Evolutionary conservation across 2,888 invertebrate genomes (phyloP).

Genomic region (Machimus atricapillus): DNA sequence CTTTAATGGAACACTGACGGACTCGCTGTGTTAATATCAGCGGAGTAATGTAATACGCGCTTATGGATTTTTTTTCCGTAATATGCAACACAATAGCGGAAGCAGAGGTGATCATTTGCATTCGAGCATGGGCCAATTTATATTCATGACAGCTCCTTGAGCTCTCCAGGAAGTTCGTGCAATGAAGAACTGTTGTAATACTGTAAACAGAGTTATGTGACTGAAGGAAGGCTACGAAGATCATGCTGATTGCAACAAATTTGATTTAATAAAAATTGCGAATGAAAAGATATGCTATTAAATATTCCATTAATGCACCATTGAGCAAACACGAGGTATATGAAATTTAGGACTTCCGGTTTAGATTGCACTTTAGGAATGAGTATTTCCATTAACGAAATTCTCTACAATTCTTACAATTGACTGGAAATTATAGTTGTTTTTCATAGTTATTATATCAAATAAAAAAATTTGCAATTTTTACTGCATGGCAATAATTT

Average conservation of each 20-base stretch:
- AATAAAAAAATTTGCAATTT: too few relatives aligned
- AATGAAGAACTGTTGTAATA: background rate
- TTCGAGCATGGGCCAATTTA: background rate
- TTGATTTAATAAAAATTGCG: background rate
- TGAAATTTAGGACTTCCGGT: background rate
- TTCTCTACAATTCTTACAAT: background rate
- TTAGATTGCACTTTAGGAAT: background rate
- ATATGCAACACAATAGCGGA: background rate
- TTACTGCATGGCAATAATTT: too few relatives aligned
- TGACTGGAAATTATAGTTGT: too few relatives aligned
- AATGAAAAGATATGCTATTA: background rate
- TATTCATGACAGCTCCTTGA: background rate
- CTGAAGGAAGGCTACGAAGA: background rate
- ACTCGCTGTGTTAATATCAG: background rate
- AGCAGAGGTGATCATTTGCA: background rate
- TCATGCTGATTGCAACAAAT: background rate
- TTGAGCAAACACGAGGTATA: background rate
- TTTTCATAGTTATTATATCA: too few relatives aligned
- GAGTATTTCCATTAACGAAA: background rate
- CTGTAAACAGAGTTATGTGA: background rate
- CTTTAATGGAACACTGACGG: background rate
- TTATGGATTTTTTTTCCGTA: background rate
- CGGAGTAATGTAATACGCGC: background rate
- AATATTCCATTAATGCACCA: background rate
- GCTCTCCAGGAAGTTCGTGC: background rate